These are phyloP conservation scores for Mimumesa dahlbomi DNA, from an alignment of 2,888 invertebrate genomes.

Conservation along the genomic window DNA sequence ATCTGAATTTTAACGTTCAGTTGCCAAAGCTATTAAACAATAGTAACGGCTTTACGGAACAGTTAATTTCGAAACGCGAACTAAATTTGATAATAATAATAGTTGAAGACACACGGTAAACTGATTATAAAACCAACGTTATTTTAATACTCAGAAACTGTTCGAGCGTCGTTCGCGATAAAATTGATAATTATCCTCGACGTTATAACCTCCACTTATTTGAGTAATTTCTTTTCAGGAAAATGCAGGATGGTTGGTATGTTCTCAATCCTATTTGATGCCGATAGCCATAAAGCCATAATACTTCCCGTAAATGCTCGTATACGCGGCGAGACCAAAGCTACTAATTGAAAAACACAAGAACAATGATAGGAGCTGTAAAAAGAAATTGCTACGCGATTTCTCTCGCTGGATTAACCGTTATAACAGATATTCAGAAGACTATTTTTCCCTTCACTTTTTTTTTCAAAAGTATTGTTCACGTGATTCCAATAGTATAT, in stretches of 20 bases:
- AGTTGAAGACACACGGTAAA: too few relatives aligned
- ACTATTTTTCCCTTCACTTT: not conserved
- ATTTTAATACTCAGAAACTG: slow-evolving; percentile 30
- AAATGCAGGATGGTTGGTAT: slow-evolving; percentile 10
- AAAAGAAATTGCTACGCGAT: not conserved
- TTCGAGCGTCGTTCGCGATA: slow-evolving; percentile 12
- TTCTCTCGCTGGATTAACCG: not conserved
- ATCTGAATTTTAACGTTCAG: too few relatives aligned
- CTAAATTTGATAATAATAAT: too few relatives aligned
- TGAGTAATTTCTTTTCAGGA: slow-evolving; percentile 34
- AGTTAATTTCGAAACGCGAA: too few relatives aligned
- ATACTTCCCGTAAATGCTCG: slow-evolving; percentile 18
- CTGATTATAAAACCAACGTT: too few relatives aligned
- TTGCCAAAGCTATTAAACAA: too few relatives aligned
- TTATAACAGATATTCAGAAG: not conserved
- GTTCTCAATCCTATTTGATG: slow-evolving; percentile 28
- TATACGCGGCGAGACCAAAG: slow-evolving; percentile 19
- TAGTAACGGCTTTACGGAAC: too few relatives aligned
- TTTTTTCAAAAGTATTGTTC: not conserved
- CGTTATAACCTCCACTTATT: slow-evolving; percentile 34
- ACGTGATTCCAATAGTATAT: not conserved
- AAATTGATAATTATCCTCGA: slow-evolving; percentile 44
- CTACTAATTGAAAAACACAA: slow-evolving; percentile 32
- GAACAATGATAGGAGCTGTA: slow-evolving; percentile 7
- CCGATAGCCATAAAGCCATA: slow-evolving; percentile 29